A percentile compares a stretch with the other conserved stretches of the same genome.
phyloP scores from a whole-genome alignment of 2,797 vertebrate genomes.

The Ctenopoma multispine region DNA sequence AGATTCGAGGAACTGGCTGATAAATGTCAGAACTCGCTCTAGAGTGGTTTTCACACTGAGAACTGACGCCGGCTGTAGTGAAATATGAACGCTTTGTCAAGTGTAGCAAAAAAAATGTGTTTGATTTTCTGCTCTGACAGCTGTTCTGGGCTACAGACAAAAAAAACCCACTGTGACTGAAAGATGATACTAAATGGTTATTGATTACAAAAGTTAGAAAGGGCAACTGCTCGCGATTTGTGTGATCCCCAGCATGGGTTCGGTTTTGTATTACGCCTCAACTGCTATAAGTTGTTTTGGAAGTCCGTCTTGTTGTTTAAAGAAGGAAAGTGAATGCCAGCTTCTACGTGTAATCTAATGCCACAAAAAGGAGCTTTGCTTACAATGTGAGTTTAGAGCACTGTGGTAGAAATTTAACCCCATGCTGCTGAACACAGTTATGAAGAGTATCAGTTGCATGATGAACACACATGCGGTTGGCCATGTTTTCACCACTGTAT shows the following conservation, averaged over 20 bases:
- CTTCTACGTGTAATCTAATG: slow-evolving; percentile 70
- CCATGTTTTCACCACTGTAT: slow-evolving; percentile 41
- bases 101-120: slow-evolving; percentile 19
- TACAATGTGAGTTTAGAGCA: slow-evolving; percentile 63
- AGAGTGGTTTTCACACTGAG: slow-evolving; percentile 37
- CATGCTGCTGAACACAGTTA: slow-evolving; percentile 34
- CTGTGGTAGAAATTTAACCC: slow-evolving; percentile 68
- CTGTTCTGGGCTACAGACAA: slow-evolving; percentile 46
- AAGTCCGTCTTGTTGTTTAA: slow-evolving; percentile 61
- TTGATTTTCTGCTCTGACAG: slow-evolving; percentile 74
- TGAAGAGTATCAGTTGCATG: slow-evolving; percentile 34
- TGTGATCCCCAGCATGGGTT: slow-evolving; percentile 56
- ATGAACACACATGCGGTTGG: slow-evolving; percentile 27
- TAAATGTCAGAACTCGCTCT: slow-evolving; percentile 33
- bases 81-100: slow-evolving; percentile 59
- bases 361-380: slow-evolving; percentile 68
- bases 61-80: slow-evolving; percentile 37
- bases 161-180: slow-evolving; percentile 57
- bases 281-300: slow-evolving; percentile 61
- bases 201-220: slow-evolving; percentile 75
- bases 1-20: slow-evolving; percentile 22
- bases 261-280: slow-evolving; percentile 74
- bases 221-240: slow-evolving; percentile 47
- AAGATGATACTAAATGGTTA: slow-evolving; percentile 69
- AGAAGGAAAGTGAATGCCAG: slow-evolving; percentile 62